A percentile compares a stretch with the other conserved stretches of the same genome.
These are phyloP conservation scores for Nemopilema nomurai DNA, from an alignment of 30 jellyfish, hydroid and myxozoan genomes.

Conservation along the genomic window DNA sequence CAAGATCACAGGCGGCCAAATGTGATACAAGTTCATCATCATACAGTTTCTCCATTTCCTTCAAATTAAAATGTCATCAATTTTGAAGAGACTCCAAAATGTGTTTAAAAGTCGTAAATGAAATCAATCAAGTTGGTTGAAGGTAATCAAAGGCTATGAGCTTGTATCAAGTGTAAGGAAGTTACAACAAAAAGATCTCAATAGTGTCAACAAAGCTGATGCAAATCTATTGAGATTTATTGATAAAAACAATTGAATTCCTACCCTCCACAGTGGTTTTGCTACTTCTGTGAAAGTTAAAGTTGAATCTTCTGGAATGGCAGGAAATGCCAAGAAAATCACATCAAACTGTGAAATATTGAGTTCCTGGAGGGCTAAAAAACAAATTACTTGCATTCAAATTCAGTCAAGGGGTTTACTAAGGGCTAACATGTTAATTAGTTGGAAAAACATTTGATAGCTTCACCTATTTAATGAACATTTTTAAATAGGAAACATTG, in stretches of 20 bases:
- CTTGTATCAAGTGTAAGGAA: too few relatives aligned
- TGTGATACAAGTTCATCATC: constrained; percentile 66
- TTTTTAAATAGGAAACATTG: too few relatives aligned
- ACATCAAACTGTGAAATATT: constrained; percentile 70
- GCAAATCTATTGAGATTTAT: too few relatives aligned
- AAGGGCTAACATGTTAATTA: background rate
- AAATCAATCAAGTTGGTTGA: background rate
- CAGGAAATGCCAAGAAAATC: constrained; percentile 81
- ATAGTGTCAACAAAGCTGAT: too few relatives aligned
- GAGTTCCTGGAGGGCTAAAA: constrained; percentile 68
- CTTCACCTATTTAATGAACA: too few relatives aligned
- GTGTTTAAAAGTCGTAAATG: background rate
- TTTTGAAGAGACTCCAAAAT: background rate
- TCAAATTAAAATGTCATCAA: background rate
- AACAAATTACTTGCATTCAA: background rate
- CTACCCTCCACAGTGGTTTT: constrained; percentile 91
- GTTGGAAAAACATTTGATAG: too few relatives aligned
- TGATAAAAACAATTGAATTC: too few relatives aligned
- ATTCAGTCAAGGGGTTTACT: background rate
- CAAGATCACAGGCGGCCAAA: constrained; percentile 89
- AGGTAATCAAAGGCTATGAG: background rate
- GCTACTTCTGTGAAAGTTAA: constrained; percentile 68
- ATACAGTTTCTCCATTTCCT: constrained; percentile 89
- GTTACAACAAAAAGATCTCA: too few relatives aligned
- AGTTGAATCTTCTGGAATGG: constrained; percentile 59